Evolutionary conservation across 2,888 invertebrate genomes (phyloP).

Genomic region (Loripinus fragilis): DNA sequence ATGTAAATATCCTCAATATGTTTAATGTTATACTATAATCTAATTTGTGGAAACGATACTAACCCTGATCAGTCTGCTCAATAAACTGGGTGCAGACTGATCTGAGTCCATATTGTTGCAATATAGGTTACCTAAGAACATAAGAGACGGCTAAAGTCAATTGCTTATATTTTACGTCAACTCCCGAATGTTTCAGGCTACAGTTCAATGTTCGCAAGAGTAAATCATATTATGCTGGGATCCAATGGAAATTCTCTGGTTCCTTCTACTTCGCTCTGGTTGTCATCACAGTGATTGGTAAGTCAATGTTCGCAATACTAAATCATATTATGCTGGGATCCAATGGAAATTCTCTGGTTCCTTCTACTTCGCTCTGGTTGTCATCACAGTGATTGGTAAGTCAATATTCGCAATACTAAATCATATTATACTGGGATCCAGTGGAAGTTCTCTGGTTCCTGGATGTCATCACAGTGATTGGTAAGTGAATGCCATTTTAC

Average conservation of each 20-base stretch:
- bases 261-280: conserved; percentile 99
- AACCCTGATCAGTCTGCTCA: too few species aligned
- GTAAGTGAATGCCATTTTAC: conserved; percentile 82
- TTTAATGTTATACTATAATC: too few species aligned
- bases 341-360: conserved; percentile 99
- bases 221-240: not conserved
- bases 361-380: conserved; percentile 99
- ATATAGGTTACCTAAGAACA: too few species aligned
- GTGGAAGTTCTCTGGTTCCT: conserved; percentile 99
- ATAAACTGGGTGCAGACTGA: too few species aligned
- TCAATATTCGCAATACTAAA: conserved; percentile 15
- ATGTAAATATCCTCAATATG: too few species aligned
- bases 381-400: conserved; percentile 97
- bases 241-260: conserved; percentile 99
- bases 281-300: conserved; percentile 98
- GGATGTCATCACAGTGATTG: conserved; percentile 99
- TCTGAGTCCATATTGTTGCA: too few species aligned
- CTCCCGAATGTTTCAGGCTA: not conserved
- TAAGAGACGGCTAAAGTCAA: too few species aligned
- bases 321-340: not conserved
- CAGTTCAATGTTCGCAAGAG: not conserved
- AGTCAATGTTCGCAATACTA: conserved; percentile 52
- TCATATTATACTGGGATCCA: conserved; percentile 84
- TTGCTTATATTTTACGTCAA: too few species aligned
- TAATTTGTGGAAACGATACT: too few species aligned